phyloP scores from a whole-genome alignment of 2,113 vertebrate species.

The Tragelaphus scriptus region DNA sequence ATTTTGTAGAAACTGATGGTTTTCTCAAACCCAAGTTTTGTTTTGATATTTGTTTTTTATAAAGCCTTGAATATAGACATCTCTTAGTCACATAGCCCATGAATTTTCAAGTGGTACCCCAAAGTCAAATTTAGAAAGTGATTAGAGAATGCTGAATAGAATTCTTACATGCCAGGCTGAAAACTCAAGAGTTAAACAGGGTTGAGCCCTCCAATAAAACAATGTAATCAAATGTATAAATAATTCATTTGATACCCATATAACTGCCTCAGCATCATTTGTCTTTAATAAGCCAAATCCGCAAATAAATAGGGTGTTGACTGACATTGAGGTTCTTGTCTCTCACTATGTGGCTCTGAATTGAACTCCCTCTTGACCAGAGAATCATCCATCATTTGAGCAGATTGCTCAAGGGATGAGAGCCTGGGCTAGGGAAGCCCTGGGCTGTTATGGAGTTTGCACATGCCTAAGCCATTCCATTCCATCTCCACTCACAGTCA shows the following conservation, averaged over 20 bases:
- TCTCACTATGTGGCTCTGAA: constrained; percentile 53
- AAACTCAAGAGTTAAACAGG: constrained; percentile 54
- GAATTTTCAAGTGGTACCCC: not conserved
- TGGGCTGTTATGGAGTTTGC: not conserved
- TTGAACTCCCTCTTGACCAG: constrained; percentile 48
- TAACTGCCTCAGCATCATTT: constrained; percentile 57
- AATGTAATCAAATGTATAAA: constrained; percentile 61
- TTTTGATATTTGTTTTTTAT: not conserved
- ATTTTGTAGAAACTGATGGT: constrained; percentile 56
- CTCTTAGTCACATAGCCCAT: not conserved
- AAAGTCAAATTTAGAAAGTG: not conserved
- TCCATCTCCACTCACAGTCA: not conserved
- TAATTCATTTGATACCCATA: constrained; percentile 65
- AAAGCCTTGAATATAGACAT: not conserved
- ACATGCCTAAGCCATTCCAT: not conserved
- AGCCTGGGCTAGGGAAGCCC: not conserved
- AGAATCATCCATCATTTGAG: constrained; percentile 59
- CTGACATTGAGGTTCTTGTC: constrained; percentile 42
- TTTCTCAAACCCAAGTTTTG: constrained; percentile 51
- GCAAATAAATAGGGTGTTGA: constrained; percentile 61
- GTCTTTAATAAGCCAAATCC: constrained; percentile 71
- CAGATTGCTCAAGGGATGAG: constrained; percentile 36
- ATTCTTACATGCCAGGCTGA: not conserved
- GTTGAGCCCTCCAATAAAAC: constrained; percentile 41
- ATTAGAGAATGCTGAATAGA: not conserved